A percentile compares a stretch with the other conserved stretches of the same genome.
phyloP scores from a whole-genome alignment of 2,797 vertebrate genomes.

The Yasuhikotakia modesta region DNA sequence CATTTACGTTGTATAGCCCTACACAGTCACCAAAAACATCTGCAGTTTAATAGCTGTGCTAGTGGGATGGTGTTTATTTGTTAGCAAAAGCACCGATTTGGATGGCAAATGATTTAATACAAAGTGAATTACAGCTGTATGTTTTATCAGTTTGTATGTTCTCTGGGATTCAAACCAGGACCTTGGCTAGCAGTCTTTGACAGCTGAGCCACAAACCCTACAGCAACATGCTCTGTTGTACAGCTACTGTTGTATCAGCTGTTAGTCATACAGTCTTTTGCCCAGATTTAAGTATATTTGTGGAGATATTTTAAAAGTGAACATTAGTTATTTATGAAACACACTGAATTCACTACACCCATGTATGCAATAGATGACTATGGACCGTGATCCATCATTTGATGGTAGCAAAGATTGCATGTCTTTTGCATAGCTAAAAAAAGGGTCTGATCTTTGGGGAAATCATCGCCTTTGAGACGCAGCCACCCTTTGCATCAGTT shows the following conservation, averaged over 20 bases:
- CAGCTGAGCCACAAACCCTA: neutral
- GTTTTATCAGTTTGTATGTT: neutral
- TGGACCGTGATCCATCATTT: conserved; percentile 14
- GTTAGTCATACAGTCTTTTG: conserved; percentile 5
- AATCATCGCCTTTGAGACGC: neutral
- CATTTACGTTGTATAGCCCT: conserved; percentile 31
- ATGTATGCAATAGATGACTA: conserved; percentile 3
- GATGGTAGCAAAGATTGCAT: conserved; percentile 7
- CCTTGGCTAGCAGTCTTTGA: neutral
- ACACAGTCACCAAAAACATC: conserved; percentile 19
- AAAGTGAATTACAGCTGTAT: neutral
- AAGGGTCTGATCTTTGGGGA: conserved; percentile 20
- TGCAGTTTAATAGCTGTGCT: conserved; percentile 31
- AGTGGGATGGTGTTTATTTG: conserved; percentile 24
- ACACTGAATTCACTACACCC: neutral
- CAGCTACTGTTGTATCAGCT: conserved; percentile 16
- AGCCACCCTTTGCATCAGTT: neutral
- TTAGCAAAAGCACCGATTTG: conserved; percentile 25
- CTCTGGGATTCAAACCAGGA: neutral
- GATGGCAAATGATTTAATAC: neutral
- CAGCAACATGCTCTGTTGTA: neutral
- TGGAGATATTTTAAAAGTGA: neutral
- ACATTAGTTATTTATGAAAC: conserved; percentile 19
- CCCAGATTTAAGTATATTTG: conserved; percentile 3
- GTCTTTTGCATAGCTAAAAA: conserved; percentile 21